phyloP scores from a whole-genome alignment of 2,797 vertebrate species.

The Enteromius unitaeniatus region DNA sequence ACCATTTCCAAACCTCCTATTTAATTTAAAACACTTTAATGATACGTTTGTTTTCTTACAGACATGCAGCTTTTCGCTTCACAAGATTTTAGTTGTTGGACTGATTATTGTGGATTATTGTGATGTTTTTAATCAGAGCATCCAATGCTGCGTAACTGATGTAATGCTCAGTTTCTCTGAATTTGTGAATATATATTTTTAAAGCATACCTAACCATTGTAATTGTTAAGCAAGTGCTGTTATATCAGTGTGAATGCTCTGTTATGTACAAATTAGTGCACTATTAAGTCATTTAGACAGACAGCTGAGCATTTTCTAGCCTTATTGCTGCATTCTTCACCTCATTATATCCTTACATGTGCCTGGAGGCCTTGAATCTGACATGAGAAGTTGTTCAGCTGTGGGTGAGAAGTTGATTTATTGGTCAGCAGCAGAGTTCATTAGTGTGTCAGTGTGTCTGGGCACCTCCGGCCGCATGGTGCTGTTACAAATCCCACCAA shows the following conservation, averaged over 20 bases:
- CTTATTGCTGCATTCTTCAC: slow-evolving; percentile 17
- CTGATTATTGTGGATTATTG: too few species aligned
- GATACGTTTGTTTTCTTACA: too few species aligned
- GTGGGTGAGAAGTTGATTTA: slow-evolving; percentile 40
- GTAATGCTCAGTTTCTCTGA: too few species aligned
- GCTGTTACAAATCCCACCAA: slow-evolving; percentile 7
- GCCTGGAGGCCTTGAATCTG: slow-evolving; percentile 32
- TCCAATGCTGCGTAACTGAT: too few species aligned
- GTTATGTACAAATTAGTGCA: neutral
- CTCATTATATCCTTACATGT: slow-evolving; percentile 40
- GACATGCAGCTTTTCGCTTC: too few species aligned
- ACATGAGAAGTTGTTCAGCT: slow-evolving; percentile 29
- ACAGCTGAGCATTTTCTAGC: slow-evolving; percentile 12
- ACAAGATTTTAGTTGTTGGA: too few species aligned
- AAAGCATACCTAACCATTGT: neutral
- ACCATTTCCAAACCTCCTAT: neutral
- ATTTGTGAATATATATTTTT: too few species aligned
- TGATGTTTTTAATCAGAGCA: too few species aligned
- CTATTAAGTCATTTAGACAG: slow-evolving; percentile 15
- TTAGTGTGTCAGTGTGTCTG: slow-evolving; percentile 28
- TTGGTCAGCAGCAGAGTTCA: slow-evolving; percentile 46
- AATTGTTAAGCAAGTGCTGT: neutral
- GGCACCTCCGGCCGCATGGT: neutral
- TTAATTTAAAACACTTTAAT: neutral
- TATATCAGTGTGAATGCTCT: neutral